phyloP scores from a whole-genome alignment of 2,113 vertebrate genomes.

The Forbesichthys agassizii region DNA sequence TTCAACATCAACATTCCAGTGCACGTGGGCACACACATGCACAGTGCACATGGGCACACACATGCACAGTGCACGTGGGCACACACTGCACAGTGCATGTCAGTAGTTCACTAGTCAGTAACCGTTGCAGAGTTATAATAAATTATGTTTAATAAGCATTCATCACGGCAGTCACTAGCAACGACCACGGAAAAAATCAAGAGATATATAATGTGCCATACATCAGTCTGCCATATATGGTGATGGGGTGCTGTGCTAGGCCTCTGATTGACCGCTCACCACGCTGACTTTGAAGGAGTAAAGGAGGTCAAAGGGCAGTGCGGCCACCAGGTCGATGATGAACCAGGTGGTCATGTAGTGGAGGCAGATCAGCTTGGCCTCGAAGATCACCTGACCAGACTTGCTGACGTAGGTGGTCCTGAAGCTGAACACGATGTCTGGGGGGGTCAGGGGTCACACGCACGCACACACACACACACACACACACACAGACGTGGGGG shows the following conservation, averaged over 20 bases:
- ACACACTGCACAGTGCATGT: not conserved
- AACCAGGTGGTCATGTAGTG: slow-evolving; percentile 99
- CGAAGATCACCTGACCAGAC: slow-evolving; percentile 97
- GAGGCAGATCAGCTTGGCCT: slow-evolving; percentile 96
- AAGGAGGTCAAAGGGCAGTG: slow-evolving; percentile 95
- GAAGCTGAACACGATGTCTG: slow-evolving; percentile 98
- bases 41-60: not conserved
- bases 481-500: not conserved
- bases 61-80: not conserved
- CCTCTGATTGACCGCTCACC: slow-evolving; percentile 79
- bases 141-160: too few species aligned
- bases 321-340: slow-evolving; percentile 95
- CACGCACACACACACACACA: not conserved
- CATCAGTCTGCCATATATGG: too few species aligned
- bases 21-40: not conserved
- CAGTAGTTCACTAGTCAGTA: too few species aligned
- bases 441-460: not conserved
- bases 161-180: too few species aligned
- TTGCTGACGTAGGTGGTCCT: slow-evolving; percentile 98
- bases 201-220: too few species aligned
- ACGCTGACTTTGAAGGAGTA: slow-evolving; percentile 98
- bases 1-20: not conserved
- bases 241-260: not conserved
- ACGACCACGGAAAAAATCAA: too few species aligned
- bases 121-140: too few species aligned